Percentiles rank a stretch among this genome's conserved stretches.
Conservation (phyloP, 2,797 vertebrate species). For the Myripristis jacobus region DNA sequence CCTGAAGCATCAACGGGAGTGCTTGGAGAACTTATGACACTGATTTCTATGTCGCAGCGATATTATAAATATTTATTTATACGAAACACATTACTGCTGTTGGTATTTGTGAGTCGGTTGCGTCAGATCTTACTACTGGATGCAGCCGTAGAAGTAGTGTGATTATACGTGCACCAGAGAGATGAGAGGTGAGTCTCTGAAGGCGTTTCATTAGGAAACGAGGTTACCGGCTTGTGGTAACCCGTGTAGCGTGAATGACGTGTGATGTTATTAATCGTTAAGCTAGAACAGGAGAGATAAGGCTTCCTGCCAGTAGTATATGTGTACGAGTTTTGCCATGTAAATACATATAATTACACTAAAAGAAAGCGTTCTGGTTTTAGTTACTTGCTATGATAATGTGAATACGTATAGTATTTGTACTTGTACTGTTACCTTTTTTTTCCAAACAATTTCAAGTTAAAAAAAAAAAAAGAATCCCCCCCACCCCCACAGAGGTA, state of each 20-base stretch:
- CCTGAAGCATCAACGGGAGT: conserved; percentile 62
- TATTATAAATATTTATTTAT: conserved; percentile 86
- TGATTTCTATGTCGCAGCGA: conserved; percentile 76
- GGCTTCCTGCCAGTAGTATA: conserved; percentile 71
- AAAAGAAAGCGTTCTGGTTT: conserved; percentile 77
- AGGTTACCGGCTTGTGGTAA: conserved; percentile 58
- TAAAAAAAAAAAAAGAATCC: conserved; percentile 53
- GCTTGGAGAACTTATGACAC: conserved; percentile 71
- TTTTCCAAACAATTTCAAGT: conserved; percentile 66
- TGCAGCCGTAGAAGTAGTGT: conserved; percentile 22
- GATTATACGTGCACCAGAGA: conserved; percentile 46
- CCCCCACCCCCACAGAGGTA: conserved; percentile 57
- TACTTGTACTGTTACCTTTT: conserved; percentile 72
- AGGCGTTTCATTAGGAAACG: conserved; percentile 44
- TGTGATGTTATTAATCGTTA: conserved; percentile 72
- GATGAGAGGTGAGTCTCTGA: conserved; percentile 36
- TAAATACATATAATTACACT: conserved; percentile 83
- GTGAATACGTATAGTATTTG: conserved; percentile 83
- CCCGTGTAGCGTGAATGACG: conserved; percentile 68
- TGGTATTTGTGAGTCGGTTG: conserved; percentile 67
- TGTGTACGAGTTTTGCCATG: conserved; percentile 69
- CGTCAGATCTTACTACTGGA: conserved; percentile 36
- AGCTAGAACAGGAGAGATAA: conserved; percentile 65
- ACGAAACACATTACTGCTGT: conserved; percentile 70
- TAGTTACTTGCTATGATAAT: conserved; percentile 83